Evolutionary conservation across 37 sponge, comb jelly and placozoan species (phyloP).

Genomic region (Chondrosia reniformis): DNA sequence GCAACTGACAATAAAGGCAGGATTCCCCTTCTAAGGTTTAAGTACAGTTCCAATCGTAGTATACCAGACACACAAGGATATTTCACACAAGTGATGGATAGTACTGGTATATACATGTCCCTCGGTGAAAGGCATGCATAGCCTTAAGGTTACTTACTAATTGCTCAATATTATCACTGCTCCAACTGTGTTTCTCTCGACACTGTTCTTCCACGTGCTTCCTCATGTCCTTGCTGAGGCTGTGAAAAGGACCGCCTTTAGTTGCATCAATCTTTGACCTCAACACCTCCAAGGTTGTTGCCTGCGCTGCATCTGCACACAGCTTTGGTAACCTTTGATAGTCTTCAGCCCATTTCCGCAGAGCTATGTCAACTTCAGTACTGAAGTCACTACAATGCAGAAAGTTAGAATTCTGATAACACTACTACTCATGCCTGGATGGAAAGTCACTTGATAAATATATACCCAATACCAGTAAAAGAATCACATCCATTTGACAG

Average conservation of each 20-base stretch:
- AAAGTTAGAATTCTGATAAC: too few species aligned
- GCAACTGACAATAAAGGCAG: too few species aligned
- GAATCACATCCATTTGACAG: too few species aligned
- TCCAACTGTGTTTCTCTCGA: constrained; percentile 62
- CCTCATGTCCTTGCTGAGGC: constrained; percentile 65
- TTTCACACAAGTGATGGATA: too few species aligned
- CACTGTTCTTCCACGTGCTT: constrained; percentile 68
- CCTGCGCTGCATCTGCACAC: constrained; percentile 69
- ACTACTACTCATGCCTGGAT: too few species aligned
- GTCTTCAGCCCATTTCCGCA: constrained; percentile 89
- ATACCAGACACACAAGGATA: too few species aligned
- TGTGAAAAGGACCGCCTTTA: constrained; percentile 58
- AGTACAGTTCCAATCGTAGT: too few species aligned
- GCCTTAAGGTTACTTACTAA: constrained; percentile 47
- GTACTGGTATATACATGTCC: too few species aligned
- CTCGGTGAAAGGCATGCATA: too few species aligned
- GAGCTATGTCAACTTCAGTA: constrained; percentile 75
- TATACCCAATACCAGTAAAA: too few species aligned
- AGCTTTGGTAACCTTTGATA: constrained; percentile 56
- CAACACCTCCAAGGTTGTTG: constrained; percentile 72
- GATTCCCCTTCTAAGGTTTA: too few species aligned
- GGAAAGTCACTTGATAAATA: too few species aligned
- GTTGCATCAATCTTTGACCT: constrained; percentile 46
- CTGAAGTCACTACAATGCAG: constrained; percentile 58
- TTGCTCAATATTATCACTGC: constrained; percentile 69